Evolutionary conservation across 2,888 invertebrate genomes (phyloP), one percentile per base, ranked within the genome.

Genomic region (Patella depressa): DNA sequence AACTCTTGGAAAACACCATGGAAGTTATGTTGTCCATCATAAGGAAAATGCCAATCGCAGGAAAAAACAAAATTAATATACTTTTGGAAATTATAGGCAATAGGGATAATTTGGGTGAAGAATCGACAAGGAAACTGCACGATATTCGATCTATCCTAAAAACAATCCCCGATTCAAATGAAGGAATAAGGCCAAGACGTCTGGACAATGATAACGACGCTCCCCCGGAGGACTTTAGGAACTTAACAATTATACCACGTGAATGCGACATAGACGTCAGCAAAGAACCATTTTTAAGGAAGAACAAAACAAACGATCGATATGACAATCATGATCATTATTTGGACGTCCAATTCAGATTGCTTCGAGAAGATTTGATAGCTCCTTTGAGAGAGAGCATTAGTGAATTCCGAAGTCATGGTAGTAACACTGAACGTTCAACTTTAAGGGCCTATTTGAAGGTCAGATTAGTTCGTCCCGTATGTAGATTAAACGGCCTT

Each of bases 281-380:
- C 34, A 77, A 82, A 4, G 76, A 85, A 11, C 90, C 92, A 0
- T 93, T 93, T 86, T 83, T 94, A 29, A 91, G 93, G n/a, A 93
- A 93, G 0, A 94, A 94, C 85, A 93, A 94, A 75, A 89, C 93
- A 1, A 90, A 93, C 73, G 95, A 95, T 24, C 92, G 93, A 0
- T 96, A 95, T 88, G 87, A 92, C 2, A 93, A 92, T 86, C 92
- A 94, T 1, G 93, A 94, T 73, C 94, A 95, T 86, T 97, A 97
- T 88, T 91, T 97, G 34, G 95, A 95, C 84, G 92, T 84, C 9
- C 96, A 96, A 84, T 96, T 95, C 87, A 93, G 95, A 55, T 92
- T 96, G 65, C 88, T 96, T 71, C 92, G 95, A 53, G 96, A 96
- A 92, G 96, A 97, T 91, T 96, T 95, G 87, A 93, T 95, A 57